phyloP scores from a whole-genome alignment of 1,140 invertebrate genomes.

The Thaumatotibia leucotreta region DNA sequence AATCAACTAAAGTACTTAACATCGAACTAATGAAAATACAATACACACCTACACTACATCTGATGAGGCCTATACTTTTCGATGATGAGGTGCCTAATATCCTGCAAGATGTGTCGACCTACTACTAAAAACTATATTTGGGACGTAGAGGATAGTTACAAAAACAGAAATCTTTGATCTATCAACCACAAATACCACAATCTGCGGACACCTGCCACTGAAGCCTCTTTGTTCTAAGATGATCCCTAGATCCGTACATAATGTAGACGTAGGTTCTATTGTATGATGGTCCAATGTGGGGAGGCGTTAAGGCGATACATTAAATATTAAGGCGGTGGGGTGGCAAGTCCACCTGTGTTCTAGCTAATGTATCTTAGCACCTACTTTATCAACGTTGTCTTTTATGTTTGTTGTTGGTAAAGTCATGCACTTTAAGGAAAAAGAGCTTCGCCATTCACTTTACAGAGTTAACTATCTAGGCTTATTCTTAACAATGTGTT shows the following conservation, averaged over 20 bases:
- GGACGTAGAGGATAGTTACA: neutral
- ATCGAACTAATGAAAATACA: no score
- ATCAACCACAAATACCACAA: no score
- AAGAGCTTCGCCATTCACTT: neutral
- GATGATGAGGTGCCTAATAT: no score
- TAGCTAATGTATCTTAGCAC: slow-evolving; percentile 1
- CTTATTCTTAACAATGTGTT: no score
- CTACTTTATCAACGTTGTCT: slow-evolving; percentile 14
- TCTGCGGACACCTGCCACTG: neutral
- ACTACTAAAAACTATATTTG: no score
- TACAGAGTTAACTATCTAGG: no score
- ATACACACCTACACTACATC: no score
- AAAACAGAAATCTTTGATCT: neutral
- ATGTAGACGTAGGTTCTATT: neutral
- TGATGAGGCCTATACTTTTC: no score
- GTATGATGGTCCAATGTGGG: neutral
- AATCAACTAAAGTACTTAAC: no score
- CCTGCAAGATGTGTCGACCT: no score
- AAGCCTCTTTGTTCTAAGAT: neutral
- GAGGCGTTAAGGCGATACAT: slow-evolving; percentile 36
- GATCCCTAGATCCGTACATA: neutral
- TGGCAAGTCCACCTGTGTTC: slow-evolving; percentile 35
- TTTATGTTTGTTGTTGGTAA: neutral
- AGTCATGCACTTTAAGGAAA: neutral
- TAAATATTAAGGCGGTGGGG: slow-evolving; percentile 34